phyloP scores from a whole-genome alignment of 2,113 vertebrate species.

The Urocolius indicus region DNA sequence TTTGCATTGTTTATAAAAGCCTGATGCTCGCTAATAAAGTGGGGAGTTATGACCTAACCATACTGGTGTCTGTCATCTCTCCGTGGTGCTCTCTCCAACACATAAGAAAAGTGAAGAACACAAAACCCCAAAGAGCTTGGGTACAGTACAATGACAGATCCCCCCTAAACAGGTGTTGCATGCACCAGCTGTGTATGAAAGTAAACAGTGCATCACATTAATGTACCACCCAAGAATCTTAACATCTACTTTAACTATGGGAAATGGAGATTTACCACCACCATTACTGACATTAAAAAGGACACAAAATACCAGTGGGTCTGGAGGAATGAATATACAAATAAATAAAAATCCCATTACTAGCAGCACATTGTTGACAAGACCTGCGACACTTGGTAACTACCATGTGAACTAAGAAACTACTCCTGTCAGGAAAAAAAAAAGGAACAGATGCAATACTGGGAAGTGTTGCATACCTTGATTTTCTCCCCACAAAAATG shows the following conservation, averaged over 20 bases:
- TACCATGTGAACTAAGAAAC: neutral
- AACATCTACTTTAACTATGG: neutral
- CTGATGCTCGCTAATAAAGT: too few relatives aligned
- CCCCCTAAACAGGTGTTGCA: neutral
- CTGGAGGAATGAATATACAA: neutral
- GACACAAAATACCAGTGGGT: neutral
- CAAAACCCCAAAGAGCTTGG: neutral
- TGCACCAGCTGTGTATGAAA: rapidly evolving
- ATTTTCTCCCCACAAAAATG: conserved; percentile 94
- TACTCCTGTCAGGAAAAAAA: neutral
- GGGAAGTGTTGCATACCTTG: conserved; percentile 80
- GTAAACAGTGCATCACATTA: neutral
- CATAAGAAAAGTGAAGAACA: too few relatives aligned
- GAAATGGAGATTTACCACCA: neutral
- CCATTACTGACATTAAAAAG: neutral
- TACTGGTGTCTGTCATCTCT: too few relatives aligned
- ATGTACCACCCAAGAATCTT: neutral
- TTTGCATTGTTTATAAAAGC: too few relatives aligned
- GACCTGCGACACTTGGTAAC: neutral
- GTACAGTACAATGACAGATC: neutral
- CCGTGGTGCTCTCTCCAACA: too few relatives aligned
- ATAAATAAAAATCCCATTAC: neutral
- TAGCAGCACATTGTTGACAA: neutral
- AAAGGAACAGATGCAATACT: neutral
- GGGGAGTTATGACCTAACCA: too few relatives aligned